These are phyloP conservation scores for Drosophila bunnanda DNA, from an alignment of 2,888 invertebrate species.

Conservation along the genomic window DNA sequence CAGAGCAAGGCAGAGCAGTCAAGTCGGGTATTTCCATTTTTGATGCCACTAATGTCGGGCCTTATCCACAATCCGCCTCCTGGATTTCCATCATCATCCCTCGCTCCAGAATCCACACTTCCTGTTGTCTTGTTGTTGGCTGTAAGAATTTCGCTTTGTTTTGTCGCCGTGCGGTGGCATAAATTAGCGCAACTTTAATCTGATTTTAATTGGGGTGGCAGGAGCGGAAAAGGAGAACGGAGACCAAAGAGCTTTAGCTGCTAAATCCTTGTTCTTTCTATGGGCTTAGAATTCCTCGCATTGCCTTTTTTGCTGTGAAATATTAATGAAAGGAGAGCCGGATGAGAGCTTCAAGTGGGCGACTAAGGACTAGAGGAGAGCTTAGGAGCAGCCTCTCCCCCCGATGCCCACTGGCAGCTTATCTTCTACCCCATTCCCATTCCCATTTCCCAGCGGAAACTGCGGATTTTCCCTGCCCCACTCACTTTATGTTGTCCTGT, in stretches of 20 bases:
- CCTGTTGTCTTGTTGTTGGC: constrained; percentile 26
- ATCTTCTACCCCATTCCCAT: constrained; percentile 19
- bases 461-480: constrained; percentile 1
- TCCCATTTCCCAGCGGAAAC: constrained; percentile 5
- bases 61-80: constrained; percentile 16
- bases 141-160: constrained; percentile 65
- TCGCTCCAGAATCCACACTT: constrained; percentile 1
- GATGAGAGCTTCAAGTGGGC: constrained; percentile 52
- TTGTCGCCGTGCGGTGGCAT: constrained; percentile 81
- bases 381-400: constrained; percentile 22
- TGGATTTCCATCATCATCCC: constrained; percentile 23
- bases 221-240: neutral
- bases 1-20: constrained; percentile 5
- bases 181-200: constrained; percentile 82
- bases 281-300: constrained; percentile 52
- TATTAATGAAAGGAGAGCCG: constrained; percentile 68
- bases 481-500: neutral
- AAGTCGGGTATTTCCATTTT: constrained; percentile 41
- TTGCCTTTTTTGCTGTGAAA: constrained; percentile 60
- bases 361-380: constrained; percentile 42
- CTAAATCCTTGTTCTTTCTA: constrained; percentile 53
- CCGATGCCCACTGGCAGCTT: constrained; percentile 26
- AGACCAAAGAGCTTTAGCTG: constrained; percentile 42
- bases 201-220: constrained; percentile 76
- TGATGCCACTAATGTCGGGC: constrained; percentile 37